These are phyloP conservation scores for Narcine bancroftii DNA, from an alignment of 2,113 vertebrate species.

Conservation along the genomic window DNA sequence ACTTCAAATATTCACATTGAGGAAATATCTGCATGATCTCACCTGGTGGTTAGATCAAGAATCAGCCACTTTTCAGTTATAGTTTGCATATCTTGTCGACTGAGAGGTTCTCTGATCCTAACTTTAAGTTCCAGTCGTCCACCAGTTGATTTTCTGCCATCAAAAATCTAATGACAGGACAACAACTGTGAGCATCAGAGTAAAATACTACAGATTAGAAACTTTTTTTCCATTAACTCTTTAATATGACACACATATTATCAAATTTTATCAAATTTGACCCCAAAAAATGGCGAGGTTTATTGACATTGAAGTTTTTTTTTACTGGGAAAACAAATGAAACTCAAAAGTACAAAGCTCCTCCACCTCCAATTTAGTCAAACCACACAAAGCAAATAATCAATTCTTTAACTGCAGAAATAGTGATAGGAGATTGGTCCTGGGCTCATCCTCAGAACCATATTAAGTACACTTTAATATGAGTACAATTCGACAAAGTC, in stretches of 20 bases:
- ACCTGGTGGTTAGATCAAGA: constrained; percentile 56
- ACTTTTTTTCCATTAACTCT: too few relatives aligned
- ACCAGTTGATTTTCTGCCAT: constrained; percentile 84
- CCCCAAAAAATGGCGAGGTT: too few relatives aligned
- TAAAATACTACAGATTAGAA: background rate
- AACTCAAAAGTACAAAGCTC: background rate
- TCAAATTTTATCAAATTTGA: background rate
- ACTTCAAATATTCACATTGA: background rate
- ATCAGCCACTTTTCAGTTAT: constrained; percentile 85
- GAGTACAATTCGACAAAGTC: background rate
- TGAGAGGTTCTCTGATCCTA: constrained; percentile 83
- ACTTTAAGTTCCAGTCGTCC: constrained; percentile 84
- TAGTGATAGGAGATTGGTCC: background rate
- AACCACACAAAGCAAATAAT: background rate
- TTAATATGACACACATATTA: too few relatives aligned
- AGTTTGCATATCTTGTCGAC: constrained; percentile 76
- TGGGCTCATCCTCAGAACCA: background rate
- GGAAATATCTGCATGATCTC: background rate
- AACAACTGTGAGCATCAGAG: background rate
- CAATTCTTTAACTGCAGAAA: background rate
- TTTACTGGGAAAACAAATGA: background rate
- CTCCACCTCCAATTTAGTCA: background rate
- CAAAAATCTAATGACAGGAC: constrained; percentile 69
- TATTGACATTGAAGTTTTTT: too few relatives aligned
- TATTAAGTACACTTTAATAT: background rate